These are phyloP conservation scores for Lobophora halterata DNA, from an alignment of 2,888 invertebrate species.

Conservation along the genomic window DNA sequence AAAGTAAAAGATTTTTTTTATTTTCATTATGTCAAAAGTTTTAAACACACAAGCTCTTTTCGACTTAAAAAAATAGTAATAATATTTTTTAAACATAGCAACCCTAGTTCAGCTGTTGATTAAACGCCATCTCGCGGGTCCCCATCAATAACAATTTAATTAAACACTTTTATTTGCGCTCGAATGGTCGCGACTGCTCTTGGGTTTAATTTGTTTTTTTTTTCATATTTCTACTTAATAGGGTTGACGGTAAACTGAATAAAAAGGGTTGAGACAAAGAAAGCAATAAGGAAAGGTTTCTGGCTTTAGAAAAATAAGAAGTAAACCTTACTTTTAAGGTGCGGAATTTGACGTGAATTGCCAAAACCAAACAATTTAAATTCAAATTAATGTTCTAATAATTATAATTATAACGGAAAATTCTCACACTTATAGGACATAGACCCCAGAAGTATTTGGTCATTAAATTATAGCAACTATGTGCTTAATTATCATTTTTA, in stretches of 20 bases:
- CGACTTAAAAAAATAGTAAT: neutral
- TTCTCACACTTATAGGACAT: too few relatives aligned
- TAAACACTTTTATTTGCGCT: slow-evolving; percentile 76
- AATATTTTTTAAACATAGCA: slow-evolving; percentile 14
- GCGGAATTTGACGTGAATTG: too few relatives aligned
- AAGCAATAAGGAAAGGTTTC: slow-evolving; percentile 14
- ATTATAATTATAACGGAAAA: too few relatives aligned
- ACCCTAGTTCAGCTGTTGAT: slow-evolving; percentile 61
- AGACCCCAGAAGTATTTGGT: too few relatives aligned
- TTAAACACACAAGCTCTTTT: too few relatives aligned
- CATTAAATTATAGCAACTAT: too few relatives aligned
- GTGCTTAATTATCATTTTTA: too few relatives aligned
- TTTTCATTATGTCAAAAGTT: too few relatives aligned
- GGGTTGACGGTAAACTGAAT: slow-evolving; percentile 45
- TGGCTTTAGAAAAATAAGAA: slow-evolving; percentile 3
- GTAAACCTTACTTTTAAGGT: too few relatives aligned
- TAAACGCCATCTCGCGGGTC: slow-evolving; percentile 77
- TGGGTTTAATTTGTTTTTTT: slow-evolving; percentile 66
- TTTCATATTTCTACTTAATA: slow-evolving; percentile 61
- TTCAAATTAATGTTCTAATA: too few relatives aligned
- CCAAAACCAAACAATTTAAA: too few relatives aligned
- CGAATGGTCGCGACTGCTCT: slow-evolving; percentile 61
- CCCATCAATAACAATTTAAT: slow-evolving; percentile 80
- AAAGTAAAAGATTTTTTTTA: too few relatives aligned
- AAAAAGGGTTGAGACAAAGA: slow-evolving; percentile 14